A percentile compares a stretch with the other conserved stretches of the same genome.
Evolutionary conservation across 2,888 invertebrate species (phyloP).

Genomic region (Machimus rusticus): DNA sequence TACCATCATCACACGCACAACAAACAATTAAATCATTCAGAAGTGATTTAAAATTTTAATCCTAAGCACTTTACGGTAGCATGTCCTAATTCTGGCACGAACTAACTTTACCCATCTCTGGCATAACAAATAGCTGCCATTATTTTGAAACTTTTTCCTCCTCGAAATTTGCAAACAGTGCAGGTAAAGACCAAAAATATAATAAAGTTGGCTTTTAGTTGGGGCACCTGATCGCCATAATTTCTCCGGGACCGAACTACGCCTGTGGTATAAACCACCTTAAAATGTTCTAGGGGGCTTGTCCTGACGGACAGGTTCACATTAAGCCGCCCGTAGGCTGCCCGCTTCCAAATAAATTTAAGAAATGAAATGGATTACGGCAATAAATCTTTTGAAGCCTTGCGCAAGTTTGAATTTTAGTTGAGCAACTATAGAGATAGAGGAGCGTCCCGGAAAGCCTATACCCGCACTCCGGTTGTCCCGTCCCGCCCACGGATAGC

Average conservation of each 20-base stretch:
- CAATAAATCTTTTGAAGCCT: conserved; percentile 38
- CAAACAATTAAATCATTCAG: background rate
- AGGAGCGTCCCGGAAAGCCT: background rate
- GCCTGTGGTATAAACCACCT: background rate
- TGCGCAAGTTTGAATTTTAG: conserved; percentile 25
- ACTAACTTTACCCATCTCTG: background rate
- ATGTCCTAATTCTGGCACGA: background rate
- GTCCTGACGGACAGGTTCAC: background rate
- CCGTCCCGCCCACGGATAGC: background rate
- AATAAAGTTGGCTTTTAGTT: conserved; percentile 30
- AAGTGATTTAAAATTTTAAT: background rate
- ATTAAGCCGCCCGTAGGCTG: conserved; percentile 3
- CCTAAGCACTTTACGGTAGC: background rate
- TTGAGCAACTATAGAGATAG: background rate
- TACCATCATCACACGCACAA: background rate
- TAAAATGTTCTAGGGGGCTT: background rate
- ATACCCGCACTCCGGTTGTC: background rate
- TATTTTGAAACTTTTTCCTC: conserved; percentile 15
- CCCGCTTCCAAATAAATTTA: background rate
- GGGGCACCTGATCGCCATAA: conserved; percentile 14
- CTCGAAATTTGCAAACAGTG: background rate
- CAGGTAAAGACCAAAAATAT: conserved; percentile 20
- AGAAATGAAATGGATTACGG: conserved; percentile 42
- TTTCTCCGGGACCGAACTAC: background rate
- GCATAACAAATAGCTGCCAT: conserved; percentile 10